Evolutionary conservation across 2,888 invertebrate species (phyloP).

Genomic region (Ophion costatus): DNA sequence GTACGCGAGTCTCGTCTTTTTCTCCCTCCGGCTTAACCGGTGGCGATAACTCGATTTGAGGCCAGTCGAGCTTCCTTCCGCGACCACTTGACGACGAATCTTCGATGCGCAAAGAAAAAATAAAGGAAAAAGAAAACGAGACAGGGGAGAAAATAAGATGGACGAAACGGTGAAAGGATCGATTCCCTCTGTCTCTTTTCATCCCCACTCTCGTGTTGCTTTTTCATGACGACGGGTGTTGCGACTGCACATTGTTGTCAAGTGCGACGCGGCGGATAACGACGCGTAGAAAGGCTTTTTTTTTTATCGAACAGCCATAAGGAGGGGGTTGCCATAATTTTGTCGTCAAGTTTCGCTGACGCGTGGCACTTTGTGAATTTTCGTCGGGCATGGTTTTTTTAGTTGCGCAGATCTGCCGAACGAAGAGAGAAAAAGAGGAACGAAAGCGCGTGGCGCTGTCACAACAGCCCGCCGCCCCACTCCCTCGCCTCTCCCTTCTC

Average conservation of each 20-base stretch:
- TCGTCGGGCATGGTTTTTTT: background rate
- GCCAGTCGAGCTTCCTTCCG: conserved; percentile 35
- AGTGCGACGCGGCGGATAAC: conserved; percentile 23
- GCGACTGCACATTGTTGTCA: conserved; percentile 41
- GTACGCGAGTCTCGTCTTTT: conserved; percentile 61
- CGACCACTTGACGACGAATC: conserved; percentile 51
- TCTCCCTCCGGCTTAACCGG: conserved; percentile 65
- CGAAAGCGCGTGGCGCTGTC: conserved; percentile 47
- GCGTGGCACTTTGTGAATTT: background rate
- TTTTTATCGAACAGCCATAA: background rate
- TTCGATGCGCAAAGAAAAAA: background rate
- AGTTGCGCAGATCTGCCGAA: background rate
- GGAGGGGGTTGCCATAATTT: too few relatives aligned
- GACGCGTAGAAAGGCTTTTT: conserved; percentile 20
- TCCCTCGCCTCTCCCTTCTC: background rate
- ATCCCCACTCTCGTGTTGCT: conserved; percentile 24
- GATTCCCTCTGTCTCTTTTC: conserved; percentile 32
- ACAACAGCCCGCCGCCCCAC: conserved; percentile 24
- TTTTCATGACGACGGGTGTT: conserved; percentile 39
- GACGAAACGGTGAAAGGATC: conserved; percentile 42
- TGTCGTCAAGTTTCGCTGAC: too few relatives aligned
- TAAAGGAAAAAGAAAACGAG: background rate
- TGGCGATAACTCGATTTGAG: conserved; percentile 75
- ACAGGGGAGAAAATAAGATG: background rate
- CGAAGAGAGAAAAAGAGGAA: background rate